phyloP scores from a whole-genome alignment of 2,113 vertebrate genomes.

The Myotis brandtii region DNA sequence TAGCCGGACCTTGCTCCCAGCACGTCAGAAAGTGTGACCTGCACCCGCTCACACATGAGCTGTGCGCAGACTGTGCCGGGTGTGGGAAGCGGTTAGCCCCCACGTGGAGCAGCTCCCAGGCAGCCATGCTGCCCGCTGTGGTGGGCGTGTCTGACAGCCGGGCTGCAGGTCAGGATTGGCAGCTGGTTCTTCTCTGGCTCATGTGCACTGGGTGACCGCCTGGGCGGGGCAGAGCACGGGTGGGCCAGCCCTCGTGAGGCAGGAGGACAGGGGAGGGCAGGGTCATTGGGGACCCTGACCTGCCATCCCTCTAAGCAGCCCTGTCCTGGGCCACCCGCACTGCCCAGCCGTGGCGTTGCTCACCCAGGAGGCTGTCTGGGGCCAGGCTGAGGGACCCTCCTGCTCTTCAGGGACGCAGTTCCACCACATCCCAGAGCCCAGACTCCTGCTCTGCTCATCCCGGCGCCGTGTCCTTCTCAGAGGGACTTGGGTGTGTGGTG shows the following conservation, averaged over 20 bases:
- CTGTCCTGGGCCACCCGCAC: neutral
- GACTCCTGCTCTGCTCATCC: no score
- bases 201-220: neutral
- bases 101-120: neutral
- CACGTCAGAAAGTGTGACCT: neutral
- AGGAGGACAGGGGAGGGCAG: no score
- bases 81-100: neutral
- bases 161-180: neutral
- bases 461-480: neutral
- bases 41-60: neutral
- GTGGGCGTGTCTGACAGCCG: neutral
- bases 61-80: neutral
- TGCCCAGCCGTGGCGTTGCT: neutral
- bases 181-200: neutral
- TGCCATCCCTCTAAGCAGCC: neutral
- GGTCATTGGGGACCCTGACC: neutral
- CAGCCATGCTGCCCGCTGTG: neutral
- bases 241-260: neutral
- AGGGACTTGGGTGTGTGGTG: neutral
- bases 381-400: neutral
- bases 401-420: neutral
- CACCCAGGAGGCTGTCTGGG: neutral
- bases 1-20: neutral
- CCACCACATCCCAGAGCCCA: neutral
- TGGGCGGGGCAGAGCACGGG: neutral